These are phyloP conservation scores for Clamator glandarius DNA, from an alignment of 2,797 vertebrate genomes.

Conservation along the genomic window DNA sequence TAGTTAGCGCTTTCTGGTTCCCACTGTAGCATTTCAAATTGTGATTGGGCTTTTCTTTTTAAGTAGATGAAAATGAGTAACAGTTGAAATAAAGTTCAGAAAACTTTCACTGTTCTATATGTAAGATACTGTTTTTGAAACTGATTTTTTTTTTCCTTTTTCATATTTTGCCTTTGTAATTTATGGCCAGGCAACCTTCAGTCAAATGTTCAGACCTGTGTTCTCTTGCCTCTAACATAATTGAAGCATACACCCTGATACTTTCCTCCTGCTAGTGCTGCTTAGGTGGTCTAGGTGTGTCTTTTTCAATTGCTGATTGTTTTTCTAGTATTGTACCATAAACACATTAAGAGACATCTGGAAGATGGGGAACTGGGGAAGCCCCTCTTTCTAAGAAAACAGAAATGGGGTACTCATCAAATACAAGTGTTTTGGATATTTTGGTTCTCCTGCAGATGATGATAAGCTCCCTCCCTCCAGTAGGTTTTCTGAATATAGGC, in stretches of 20 bases:
- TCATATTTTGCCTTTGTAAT: conserved; percentile 13
- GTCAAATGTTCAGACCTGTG: neutral
- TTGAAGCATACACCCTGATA: neutral
- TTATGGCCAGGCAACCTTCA: neutral
- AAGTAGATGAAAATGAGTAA: conserved; percentile 19
- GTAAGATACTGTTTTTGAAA: conserved; percentile 2
- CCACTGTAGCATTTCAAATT: conserved; percentile 24
- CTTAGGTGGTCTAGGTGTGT: conserved; percentile 50
- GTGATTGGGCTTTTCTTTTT: conserved; percentile 41
- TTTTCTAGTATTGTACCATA: conserved; percentile 1
- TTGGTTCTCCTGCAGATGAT: neutral
- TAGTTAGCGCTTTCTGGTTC: conserved; percentile 39
- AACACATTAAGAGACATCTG: conserved; percentile 1
- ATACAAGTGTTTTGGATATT: neutral
- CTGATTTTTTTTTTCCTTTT: neutral
- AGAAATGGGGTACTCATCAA: neutral
- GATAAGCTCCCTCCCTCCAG: neutral
- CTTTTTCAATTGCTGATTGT: conserved; percentile 9
- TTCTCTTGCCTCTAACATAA: conserved; percentile 21
- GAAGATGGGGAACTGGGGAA: neutral
- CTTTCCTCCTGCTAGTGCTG: neutral
- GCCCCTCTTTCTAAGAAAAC: neutral
- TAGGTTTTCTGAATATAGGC: neutral
- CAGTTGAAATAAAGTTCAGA: conserved; percentile 42
- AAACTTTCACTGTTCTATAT: neutral